Conservation (phyloP, 2,113 vertebrate genomes). For the Hippocampus guttulatus region DNA sequence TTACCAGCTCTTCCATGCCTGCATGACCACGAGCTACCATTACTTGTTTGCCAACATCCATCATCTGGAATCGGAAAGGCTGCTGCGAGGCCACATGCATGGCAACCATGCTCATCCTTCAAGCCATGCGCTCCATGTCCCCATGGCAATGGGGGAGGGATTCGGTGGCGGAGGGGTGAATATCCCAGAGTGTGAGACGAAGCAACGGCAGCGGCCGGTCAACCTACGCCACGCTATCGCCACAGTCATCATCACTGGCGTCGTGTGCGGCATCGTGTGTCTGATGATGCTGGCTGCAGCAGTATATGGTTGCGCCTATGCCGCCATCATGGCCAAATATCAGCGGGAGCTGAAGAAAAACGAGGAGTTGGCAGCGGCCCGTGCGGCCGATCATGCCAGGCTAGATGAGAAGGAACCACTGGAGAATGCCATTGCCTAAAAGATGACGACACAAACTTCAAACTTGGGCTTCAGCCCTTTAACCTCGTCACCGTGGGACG, state of each 20-base stretch:
- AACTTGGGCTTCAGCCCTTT: slow-evolving; percentile 57
- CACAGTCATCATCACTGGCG: slow-evolving; percentile 89
- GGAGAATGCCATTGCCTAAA: slow-evolving; percentile 74
- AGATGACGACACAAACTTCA: slow-evolving; percentile 33
- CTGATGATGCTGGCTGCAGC: slow-evolving; percentile 95
- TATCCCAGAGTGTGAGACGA: slow-evolving; percentile 75
- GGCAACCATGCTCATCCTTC: slow-evolving; percentile 66
- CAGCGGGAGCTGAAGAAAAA: slow-evolving; percentile 77
- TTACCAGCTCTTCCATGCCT: slow-evolving; percentile 85
- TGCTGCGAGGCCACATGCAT: slow-evolving; percentile 49
- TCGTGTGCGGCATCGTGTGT: slow-evolving; percentile 88
- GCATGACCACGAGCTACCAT: slow-evolving; percentile 74
- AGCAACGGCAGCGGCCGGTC: slow-evolving; percentile 74
- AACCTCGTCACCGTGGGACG: slow-evolving; percentile 31
- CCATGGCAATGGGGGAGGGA: slow-evolving; percentile 58
- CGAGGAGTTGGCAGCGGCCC: slow-evolving; percentile 54
- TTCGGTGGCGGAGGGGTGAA: slow-evolving; percentile 40
- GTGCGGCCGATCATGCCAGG: slow-evolving; percentile 45
- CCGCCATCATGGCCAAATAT: slow-evolving; percentile 85
- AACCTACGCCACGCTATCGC: slow-evolving; percentile 88
- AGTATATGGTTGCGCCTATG: slow-evolving; percentile 91
- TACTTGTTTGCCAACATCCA: slow-evolving; percentile 69
- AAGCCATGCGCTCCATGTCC: slow-evolving; percentile 56
- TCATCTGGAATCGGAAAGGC: slow-evolving; percentile 68
- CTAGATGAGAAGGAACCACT: slow-evolving; percentile 74